Percentiles rank a stretch among this genome's conserved stretches.
phyloP scores from a whole-genome alignment of 2,888 invertebrate genomes.

The Aleiodes alternator region DNA sequence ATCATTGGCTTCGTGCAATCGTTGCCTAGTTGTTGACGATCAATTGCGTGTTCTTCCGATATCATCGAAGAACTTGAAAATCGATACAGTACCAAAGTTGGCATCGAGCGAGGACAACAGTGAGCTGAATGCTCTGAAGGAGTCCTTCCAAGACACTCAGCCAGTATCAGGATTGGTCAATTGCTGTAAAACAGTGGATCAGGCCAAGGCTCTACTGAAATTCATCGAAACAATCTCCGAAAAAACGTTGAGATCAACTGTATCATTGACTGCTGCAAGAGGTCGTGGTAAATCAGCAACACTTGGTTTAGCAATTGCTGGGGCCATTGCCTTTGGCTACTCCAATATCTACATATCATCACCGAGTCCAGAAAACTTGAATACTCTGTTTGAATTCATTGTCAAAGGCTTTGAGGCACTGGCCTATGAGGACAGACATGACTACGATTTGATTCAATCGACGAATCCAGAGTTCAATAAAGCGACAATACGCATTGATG shows the following conservation, averaged over 20 bases:
- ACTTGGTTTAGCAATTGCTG: slow-evolving; percentile 93
- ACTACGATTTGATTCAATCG: slow-evolving; percentile 95
- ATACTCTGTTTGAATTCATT: slow-evolving; percentile 97
- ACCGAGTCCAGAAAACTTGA: slow-evolving; percentile 98
- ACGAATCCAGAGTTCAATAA: slow-evolving; percentile 98
- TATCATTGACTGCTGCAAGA: slow-evolving; percentile 96
- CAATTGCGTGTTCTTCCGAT: slow-evolving; percentile 93
- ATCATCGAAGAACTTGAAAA: slow-evolving; percentile 90
- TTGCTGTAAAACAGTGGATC: slow-evolving; percentile 94
- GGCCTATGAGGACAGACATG: slow-evolving; percentile 96
- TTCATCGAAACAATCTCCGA: slow-evolving; percentile 97
- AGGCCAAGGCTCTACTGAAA: slow-evolving; percentile 92
- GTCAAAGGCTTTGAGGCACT: slow-evolving; percentile 96
- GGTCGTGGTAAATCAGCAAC: slow-evolving; percentile 99
- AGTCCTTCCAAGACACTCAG: slow-evolving; percentile 91
- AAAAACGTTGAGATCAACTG: slow-evolving; percentile 90
- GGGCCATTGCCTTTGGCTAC: slow-evolving; percentile 88
- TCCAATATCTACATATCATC: slow-evolving; percentile 98
- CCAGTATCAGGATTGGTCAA: slow-evolving; percentile 93
- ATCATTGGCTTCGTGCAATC: slow-evolving; percentile 90
- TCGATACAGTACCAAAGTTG: slow-evolving; percentile 82
- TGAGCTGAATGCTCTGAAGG: slow-evolving; percentile 86
- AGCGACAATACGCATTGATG: slow-evolving; percentile 94
- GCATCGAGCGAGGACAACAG: slow-evolving; percentile 77
- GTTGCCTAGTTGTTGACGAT: slow-evolving; percentile 96